Percentiles rank a stretch among this genome's conserved stretches.
Evolutionary conservation across 2,113 vertebrate species (phyloP).

Genomic region (Platysternon megacephalum): DNA sequence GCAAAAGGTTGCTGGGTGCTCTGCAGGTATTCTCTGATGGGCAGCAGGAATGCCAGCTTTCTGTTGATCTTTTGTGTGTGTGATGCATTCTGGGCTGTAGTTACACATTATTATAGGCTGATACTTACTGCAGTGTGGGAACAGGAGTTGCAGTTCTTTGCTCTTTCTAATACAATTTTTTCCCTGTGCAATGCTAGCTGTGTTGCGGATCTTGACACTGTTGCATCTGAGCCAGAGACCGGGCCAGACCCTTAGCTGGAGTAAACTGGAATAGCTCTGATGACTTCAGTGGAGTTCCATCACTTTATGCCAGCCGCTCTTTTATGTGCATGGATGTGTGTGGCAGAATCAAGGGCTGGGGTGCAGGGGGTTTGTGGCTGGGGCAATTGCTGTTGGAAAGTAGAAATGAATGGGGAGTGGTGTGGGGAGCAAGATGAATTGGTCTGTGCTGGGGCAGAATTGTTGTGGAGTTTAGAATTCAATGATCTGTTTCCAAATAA

Average conservation of each 20-base stretch:
- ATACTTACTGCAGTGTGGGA: slow-evolving; percentile 34
- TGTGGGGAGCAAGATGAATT: not conserved
- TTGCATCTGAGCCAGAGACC: not conserved
- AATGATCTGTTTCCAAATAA: not conserved
- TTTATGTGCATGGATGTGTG: not conserved
- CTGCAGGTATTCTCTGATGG: slow-evolving; percentile 11
- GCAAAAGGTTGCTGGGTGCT: not conserved
- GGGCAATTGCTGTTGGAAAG: not conserved
- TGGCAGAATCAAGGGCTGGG: not conserved
- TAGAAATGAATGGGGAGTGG: not conserved
- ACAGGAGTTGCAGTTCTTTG: slow-evolving; percentile 32
- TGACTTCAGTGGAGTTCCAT: not conserved
- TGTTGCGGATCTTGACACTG: not conserved
- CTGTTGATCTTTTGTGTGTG: slow-evolving; percentile 38
- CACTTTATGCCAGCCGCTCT: not conserved
- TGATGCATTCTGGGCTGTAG: not conserved
- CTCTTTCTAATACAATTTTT: not conserved
- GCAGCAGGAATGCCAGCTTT: slow-evolving; percentile 17
- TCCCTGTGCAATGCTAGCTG: not conserved
- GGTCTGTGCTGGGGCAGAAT: not conserved
- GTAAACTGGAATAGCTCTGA: not conserved
- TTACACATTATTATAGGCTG: not conserved
- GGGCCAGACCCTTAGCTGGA: not conserved
- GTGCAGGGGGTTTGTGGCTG: not conserved
- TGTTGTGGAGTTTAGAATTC: not conserved